A percentile compares a stretch with the other conserved stretches of the same genome.
phyloP scores from a whole-genome alignment of 2,797 vertebrate genomes.

The Hafferia zeledoni region DNA sequence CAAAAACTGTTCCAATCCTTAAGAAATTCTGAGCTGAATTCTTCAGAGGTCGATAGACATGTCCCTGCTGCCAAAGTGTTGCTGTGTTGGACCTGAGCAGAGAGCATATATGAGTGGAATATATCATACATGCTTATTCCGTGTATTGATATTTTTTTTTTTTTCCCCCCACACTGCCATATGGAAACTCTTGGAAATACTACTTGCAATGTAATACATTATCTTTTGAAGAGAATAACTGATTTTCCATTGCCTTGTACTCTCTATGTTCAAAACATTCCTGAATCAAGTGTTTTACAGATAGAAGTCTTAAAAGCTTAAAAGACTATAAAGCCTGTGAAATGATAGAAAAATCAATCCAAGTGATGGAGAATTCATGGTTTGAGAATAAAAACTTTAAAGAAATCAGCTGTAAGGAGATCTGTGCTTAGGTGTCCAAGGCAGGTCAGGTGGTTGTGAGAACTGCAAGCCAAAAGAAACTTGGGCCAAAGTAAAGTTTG shows the following conservation, averaged over 20 bases:
- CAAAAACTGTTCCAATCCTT: background rate
- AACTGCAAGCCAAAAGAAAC: background rate
- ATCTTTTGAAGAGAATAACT: background rate
- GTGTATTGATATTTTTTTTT: background rate
- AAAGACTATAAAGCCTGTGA: background rate
- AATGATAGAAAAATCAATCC: background rate
- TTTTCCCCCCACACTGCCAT: background rate
- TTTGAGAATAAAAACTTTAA: background rate
- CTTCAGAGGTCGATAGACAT: accelerated
- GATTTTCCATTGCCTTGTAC: background rate
- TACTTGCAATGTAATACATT: background rate
- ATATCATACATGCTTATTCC: background rate
- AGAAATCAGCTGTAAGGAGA: background rate
- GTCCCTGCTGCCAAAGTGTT: background rate
- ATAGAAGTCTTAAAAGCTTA: background rate
- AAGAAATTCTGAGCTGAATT: background rate
- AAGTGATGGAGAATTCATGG: background rate
- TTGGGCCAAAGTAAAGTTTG: background rate
- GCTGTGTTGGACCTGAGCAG: background rate
- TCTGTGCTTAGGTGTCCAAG: background rate
- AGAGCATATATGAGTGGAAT: accelerated
- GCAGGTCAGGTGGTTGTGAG: accelerated
- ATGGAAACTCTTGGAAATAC: background rate
- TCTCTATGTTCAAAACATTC: background rate
- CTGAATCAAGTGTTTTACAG: background rate